phyloP scores from a whole-genome alignment of 2,113 vertebrate species.

The Sceloporus tristichus region DNA sequence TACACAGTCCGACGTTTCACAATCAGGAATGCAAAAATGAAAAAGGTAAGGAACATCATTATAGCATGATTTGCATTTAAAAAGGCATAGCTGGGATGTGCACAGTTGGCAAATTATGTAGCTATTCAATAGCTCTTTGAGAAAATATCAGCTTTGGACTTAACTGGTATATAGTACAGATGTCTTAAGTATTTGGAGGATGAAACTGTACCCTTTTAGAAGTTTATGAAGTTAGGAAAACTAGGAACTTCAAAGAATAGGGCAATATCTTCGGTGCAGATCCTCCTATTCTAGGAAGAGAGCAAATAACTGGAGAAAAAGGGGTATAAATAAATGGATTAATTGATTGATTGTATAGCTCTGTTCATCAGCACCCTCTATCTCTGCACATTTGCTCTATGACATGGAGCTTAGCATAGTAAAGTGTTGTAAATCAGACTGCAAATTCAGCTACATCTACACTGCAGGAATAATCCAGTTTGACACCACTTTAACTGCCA shows the following conservation, averaged over 20 bases:
- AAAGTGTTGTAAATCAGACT: not conserved
- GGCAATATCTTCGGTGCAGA: too few species aligned
- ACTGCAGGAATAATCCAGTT: too few species aligned
- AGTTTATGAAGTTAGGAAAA: not conserved
- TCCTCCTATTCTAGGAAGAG: too few species aligned
- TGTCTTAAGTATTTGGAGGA: not conserved
- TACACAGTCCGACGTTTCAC: slow-evolving; percentile 94
- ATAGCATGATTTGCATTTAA: not conserved
- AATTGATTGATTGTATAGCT: too few species aligned
- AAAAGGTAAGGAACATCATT: slow-evolving; percentile 83
- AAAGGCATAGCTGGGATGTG: not conserved
- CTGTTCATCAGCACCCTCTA: not conserved
- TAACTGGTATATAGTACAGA: not conserved
- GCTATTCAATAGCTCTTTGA: not conserved
- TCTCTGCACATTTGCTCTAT: not conserved
- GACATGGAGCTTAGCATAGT: not conserved
- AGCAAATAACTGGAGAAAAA: too few species aligned
- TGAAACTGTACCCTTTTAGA: not conserved
- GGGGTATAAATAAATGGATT: not conserved
- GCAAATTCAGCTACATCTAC: too few species aligned
- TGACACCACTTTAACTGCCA: too few species aligned
- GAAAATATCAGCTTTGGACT: not conserved
- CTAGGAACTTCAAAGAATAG: not conserved
- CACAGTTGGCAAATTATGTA: not conserved
- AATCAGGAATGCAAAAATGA: slow-evolving; percentile 93